Conservation (phyloP, 2,797 vertebrate species). For the Melanotaenia nigrans region DNA sequence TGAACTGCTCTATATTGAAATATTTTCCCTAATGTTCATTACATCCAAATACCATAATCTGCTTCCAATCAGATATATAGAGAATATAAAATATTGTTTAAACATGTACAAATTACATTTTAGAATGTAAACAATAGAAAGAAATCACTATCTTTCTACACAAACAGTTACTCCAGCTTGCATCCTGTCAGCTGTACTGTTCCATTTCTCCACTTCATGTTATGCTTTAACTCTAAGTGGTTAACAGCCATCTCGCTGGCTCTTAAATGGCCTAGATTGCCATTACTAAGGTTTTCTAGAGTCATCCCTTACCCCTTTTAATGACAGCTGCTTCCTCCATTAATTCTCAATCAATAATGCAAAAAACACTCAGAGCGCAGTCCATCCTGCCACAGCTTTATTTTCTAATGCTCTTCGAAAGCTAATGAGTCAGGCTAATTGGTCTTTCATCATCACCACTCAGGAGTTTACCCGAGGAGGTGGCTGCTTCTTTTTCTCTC, state of each 20-base stretch:
- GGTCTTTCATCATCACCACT: constrained; percentile 69
- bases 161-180: constrained; percentile 7
- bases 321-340: constrained; percentile 79
- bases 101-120: neutral
- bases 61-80: too few relatives aligned
- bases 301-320: constrained; percentile 68
- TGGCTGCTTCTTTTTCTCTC: constrained; percentile 11
- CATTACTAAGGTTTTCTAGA: constrained; percentile 74
- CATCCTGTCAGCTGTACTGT: constrained; percentile 23
- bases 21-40: too few relatives aligned
- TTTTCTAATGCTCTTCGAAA: constrained; percentile 74
- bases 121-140: neutral
- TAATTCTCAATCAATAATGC: constrained; percentile 82
- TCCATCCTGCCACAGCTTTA: constrained; percentile 74
- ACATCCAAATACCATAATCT: too few relatives aligned
- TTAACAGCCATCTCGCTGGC: constrained; percentile 68
- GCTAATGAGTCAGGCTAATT: constrained; percentile 80
- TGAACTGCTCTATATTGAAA: too few relatives aligned
- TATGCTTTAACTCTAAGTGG: constrained; percentile 66
- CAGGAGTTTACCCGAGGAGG: constrained; percentile 72
- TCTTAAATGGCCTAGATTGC: constrained; percentile 73
- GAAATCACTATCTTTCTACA: neutral
- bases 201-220: constrained; percentile 22
- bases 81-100: neutral
- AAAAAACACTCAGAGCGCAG: constrained; percentile 65